Evolutionary conservation across 2,797 vertebrate genomes (phyloP).

Genomic region (Acomys russatus): DNA sequence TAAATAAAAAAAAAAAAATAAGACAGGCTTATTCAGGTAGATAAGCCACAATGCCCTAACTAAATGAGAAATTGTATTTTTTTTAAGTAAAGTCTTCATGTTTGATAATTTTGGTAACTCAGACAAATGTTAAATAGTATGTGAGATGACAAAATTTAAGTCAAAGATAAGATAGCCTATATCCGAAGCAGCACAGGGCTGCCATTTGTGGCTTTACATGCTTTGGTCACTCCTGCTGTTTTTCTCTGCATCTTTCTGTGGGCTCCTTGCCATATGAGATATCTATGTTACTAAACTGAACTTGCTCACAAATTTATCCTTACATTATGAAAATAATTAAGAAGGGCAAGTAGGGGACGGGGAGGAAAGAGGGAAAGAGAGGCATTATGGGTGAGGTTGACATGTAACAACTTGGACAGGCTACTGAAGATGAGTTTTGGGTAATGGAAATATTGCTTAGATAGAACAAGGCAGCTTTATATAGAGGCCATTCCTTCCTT

Average conservation of each 20-base stretch:
- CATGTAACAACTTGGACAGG: neutral
- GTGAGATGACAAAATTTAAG: neutral
- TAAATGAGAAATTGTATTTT: neutral
- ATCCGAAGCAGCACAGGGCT: neutral
- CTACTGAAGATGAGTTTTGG: neutral
- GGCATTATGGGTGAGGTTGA: neutral
- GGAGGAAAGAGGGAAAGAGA: neutral
- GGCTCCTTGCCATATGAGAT: neutral
- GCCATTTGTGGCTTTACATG: neutral
- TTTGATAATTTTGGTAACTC: conserved; percentile 38
- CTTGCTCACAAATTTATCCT: neutral
- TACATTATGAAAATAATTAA: neutral
- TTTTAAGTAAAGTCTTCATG: conserved; percentile 29
- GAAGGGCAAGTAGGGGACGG: neutral
- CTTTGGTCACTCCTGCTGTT: neutral
- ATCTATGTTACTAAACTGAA: neutral
- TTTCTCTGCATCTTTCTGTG: conserved; percentile 9
- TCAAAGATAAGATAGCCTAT: neutral
- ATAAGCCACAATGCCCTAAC: neutral
- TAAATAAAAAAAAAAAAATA: too few relatives aligned
- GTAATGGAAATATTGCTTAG: neutral
- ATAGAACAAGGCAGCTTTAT: neutral
- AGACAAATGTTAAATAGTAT: neutral
- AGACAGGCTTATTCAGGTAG: neutral
- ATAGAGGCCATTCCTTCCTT: neutral